phyloP scores from a whole-genome alignment of 2,113 vertebrate species.

The Plestiodon gilberti region DNA sequence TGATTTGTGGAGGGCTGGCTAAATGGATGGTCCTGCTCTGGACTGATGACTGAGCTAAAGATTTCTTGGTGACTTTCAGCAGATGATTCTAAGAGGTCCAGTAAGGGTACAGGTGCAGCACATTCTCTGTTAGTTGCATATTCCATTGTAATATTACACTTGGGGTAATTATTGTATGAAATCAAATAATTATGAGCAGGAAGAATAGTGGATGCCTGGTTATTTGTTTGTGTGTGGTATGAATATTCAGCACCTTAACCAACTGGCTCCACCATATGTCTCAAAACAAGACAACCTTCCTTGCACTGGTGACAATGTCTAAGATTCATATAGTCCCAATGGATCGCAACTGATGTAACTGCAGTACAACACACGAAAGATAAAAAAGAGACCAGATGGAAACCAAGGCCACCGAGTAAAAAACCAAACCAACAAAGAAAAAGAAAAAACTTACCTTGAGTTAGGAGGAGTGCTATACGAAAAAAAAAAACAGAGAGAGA shows the following conservation, averaged over 20 bases:
- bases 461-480: conserved; percentile 79
- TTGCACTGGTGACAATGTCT: not conserved
- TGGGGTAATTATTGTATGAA: not conserved
- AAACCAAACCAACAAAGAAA: conserved; percentile 26
- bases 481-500: conserved; percentile 56
- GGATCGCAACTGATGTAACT: not conserved
- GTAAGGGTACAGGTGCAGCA: not conserved
- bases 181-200: not conserved
- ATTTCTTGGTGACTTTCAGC: not conserved
- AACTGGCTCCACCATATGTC: not conserved
- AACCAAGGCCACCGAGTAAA: conserved; percentile 35
- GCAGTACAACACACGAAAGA: conserved; percentile 5
- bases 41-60: not conserved
- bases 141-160: not conserved
- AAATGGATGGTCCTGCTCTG: not conserved
- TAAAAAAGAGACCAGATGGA: conserved; percentile 13
- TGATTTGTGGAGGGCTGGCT: not conserved
- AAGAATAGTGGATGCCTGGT: not conserved
- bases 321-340: not conserved
- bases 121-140: not conserved
- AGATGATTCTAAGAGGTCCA: not conserved
- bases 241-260: too few relatives aligned
- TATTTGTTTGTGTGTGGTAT: not conserved
- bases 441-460: conserved; percentile 78
- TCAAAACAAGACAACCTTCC: not conserved